A percentile compares a stretch with the other conserved stretches of the same genome.
phyloP scores from a whole-genome alignment of 1,140 invertebrate species.

The Halictus rubicundus region DNA sequence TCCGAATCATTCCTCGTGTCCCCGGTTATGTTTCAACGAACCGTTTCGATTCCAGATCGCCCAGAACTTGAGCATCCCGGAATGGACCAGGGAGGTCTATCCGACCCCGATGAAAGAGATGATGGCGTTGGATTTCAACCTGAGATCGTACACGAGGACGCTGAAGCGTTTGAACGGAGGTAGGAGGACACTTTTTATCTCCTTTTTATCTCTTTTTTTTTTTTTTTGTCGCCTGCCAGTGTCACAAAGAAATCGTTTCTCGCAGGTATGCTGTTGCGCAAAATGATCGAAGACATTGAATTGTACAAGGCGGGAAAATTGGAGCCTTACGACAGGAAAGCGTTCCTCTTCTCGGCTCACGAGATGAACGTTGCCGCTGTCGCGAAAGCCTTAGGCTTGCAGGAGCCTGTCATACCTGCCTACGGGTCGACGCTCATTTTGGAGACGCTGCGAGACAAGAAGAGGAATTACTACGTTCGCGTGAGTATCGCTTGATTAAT shows the following conservation, averaged over 20 bases:
- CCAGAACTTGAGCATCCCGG: constrained; percentile 74
- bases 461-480: constrained; percentile 65
- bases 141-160: constrained; percentile 68
- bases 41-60: constrained; percentile 56
- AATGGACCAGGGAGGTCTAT: constrained; percentile 71
- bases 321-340: constrained; percentile 66
- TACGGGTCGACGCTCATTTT: constrained; percentile 75
- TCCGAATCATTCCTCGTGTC: background rate
- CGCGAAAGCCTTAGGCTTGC: constrained; percentile 64
- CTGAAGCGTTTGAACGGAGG: constrained; percentile 75
- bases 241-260: background rate
- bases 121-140: constrained; percentile 67
- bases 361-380: constrained; percentile 73
- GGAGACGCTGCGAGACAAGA: constrained; percentile 70
- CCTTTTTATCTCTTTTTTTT: too few relatives aligned
- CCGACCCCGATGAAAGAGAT: constrained; percentile 75
- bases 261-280: constrained; percentile 70
- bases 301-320: constrained; percentile 57
- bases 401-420: constrained; percentile 70
- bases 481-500: constrained; percentile 49
- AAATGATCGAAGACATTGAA: constrained; percentile 71
- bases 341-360: constrained; percentile 72
- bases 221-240: too few relatives aligned
- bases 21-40: background rate
- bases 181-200: constrained; percentile 16